phyloP scores from a whole-genome alignment of 2,113 vertebrate genomes.

The Gallinago paraguaiae region DNA sequence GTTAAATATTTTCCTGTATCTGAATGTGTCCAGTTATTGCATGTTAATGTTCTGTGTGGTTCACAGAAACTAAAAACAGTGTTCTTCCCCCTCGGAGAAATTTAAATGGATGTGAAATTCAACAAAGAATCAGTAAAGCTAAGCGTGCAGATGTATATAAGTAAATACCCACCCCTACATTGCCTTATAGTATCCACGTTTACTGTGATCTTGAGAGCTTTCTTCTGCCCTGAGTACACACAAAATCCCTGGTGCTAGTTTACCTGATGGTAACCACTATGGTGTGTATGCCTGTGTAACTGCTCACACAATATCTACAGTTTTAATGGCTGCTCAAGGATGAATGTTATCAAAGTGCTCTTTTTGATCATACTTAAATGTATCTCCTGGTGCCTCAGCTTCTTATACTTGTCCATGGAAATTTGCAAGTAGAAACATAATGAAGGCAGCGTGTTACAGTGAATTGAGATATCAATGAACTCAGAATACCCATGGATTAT shows the following conservation, averaged over 20 bases:
- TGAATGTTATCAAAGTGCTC: not conserved
- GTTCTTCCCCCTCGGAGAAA: not conserved
- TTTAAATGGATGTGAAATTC: not conserved
- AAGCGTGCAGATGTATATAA: not conserved
- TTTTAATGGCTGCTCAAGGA: not conserved
- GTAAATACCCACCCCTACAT: accelerated
- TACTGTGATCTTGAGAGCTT: not conserved
- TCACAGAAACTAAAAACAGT: not conserved
- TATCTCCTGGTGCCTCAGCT: not conserved
- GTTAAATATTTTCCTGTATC: not conserved
- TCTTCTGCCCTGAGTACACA: not conserved
- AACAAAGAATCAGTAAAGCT: not conserved
- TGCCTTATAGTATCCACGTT: not conserved
- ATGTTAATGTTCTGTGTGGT: not conserved
- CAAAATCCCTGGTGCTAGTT: not conserved
- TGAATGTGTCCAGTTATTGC: not conserved
- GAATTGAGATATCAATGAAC: not conserved
- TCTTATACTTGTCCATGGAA: not conserved
- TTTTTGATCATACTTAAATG: not conserved
- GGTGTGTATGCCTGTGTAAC: not conserved
- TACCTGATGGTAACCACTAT: not conserved
- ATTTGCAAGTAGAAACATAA: not conserved
- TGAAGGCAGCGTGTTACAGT: not conserved
- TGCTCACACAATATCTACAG: not conserved
- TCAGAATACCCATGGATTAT: not conserved